Percentiles rank a stretch among this genome's conserved stretches.
Conservation (phyloP, 53 echinoderm and acorn worm genomes). For the Echinarachnius parma region DNA sequence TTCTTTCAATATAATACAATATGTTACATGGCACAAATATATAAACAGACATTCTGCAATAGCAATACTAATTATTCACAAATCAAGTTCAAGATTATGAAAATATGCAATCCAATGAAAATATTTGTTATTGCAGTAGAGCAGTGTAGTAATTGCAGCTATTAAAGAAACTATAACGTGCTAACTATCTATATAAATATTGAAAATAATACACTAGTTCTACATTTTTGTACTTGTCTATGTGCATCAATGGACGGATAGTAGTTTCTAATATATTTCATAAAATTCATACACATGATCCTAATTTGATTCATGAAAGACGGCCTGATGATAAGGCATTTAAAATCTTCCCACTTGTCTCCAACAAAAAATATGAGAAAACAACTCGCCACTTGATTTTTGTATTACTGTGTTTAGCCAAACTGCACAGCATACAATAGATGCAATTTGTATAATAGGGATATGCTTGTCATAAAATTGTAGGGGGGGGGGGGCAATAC, state of each 20-base stretch:
- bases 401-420: too few relatives aligned
- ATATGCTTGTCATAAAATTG: too few relatives aligned
- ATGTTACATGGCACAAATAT: constrained; percentile 42
- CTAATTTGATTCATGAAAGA: not conserved
- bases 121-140: constrained; percentile 29
- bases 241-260: constrained; percentile 28
- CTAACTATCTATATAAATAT: constrained; percentile 2
- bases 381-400: too few relatives aligned
- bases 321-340: too few relatives aligned
- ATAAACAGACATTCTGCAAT: constrained; percentile 5
- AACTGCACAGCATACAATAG: too few relatives aligned
- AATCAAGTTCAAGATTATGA: constrained; percentile 3
- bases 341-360: too few relatives aligned
- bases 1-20: constrained; percentile 19
- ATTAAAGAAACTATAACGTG: constrained; percentile 4
- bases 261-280: not conserved
- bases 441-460: too few relatives aligned
- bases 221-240: not conserved
- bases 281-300: not conserved
- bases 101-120: constrained; percentile 8
- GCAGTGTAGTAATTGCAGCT: constrained; percentile 32
- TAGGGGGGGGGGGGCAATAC: too few relatives aligned
- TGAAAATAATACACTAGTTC: not conserved
- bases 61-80: too few relatives aligned
- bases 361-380: too few relatives aligned